A percentile compares a stretch with the other conserved stretches of the same genome.
Conservation (phyloP, 1,140 invertebrate genomes). For the Sitophilus oryzae region DNA sequence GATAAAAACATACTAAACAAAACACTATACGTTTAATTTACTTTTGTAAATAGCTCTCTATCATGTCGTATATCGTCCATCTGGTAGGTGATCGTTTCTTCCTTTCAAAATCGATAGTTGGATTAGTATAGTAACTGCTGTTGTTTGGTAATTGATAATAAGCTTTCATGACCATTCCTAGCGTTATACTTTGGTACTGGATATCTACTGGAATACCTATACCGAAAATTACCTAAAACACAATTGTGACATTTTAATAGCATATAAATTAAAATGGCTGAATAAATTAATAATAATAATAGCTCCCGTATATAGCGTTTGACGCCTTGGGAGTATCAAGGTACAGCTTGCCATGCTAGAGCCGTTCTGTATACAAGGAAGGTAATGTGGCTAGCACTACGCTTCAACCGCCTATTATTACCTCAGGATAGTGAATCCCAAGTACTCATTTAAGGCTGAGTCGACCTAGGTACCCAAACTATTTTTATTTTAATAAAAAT, state of each 20-base stretch:
- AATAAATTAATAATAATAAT: too few relatives aligned
- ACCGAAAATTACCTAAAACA: slow-evolving; percentile 36
- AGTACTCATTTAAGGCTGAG: too few relatives aligned
- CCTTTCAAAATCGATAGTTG: slow-evolving; percentile 27
- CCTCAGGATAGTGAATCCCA: too few relatives aligned
- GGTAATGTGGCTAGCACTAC: too few relatives aligned
- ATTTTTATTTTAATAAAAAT: too few relatives aligned
- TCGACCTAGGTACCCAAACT: too few relatives aligned
- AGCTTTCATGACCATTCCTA: slow-evolving; percentile 37
- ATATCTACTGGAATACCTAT: slow-evolving; percentile 37
- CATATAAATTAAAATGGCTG: too few relatives aligned
- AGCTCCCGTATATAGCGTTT: too few relatives aligned
- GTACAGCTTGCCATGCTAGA: too few relatives aligned
- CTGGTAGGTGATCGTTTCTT: slow-evolving; percentile 33
- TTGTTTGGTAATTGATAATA: slow-evolving; percentile 40
- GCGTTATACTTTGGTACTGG: slow-evolving; percentile 33
- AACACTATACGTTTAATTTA: slow-evolving; percentile 7
- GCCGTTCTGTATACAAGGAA: too few relatives aligned
- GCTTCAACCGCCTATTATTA: too few relatives aligned
- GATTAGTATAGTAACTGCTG: slow-evolving; percentile 29
- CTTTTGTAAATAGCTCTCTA: slow-evolving; percentile 29
- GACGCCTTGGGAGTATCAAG: too few relatives aligned
- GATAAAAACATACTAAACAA: slow-evolving; percentile 4
- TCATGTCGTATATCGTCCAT: slow-evolving; percentile 40
- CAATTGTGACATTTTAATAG: slow-evolving; percentile 4